These are phyloP conservation scores for Marronus borbonicus DNA, from an alignment of 2,888 invertebrate genomes.

Conservation along the genomic window DNA sequence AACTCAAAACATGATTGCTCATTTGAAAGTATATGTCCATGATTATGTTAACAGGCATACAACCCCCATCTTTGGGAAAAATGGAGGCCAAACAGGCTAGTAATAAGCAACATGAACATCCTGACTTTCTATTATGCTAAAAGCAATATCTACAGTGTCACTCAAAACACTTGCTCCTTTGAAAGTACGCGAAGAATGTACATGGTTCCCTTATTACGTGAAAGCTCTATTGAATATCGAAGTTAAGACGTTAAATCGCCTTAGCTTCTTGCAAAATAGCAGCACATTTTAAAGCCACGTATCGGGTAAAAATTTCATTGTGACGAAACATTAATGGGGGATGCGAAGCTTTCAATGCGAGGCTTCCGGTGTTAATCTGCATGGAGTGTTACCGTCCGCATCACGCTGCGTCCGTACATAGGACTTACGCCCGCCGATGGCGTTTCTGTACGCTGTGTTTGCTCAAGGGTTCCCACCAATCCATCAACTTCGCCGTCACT, in stretches of 20 bases:
- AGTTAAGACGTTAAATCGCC: slow-evolving; percentile 16
- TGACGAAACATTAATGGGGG: slow-evolving; percentile 53
- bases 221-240: slow-evolving; percentile 24
- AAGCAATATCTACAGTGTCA: no score
- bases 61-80: no score
- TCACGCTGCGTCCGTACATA: slow-evolving; percentile 61
- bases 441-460: slow-evolving; percentile 65
- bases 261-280: slow-evolving; percentile 23
- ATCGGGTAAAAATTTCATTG: slow-evolving; percentile 46
- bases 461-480: slow-evolving; percentile 70
- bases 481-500: slow-evolving; percentile 78
- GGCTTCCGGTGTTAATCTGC: slow-evolving; percentile 67
- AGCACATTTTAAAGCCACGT: slow-evolving; percentile 33
- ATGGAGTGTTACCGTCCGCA: slow-evolving; percentile 63
- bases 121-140: no score
- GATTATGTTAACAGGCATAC: no score
- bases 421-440: slow-evolving; percentile 61
- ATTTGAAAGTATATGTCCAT: no score
- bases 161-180: no score
- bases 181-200: no score
- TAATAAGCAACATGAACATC: no score
- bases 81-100: no score
- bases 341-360: slow-evolving; percentile 60
- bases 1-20: no score
- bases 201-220: slow-evolving; percentile 11